Percentiles rank a stretch among this genome's conserved stretches.
These are phyloP conservation scores for Perithous albicinctus DNA, from an alignment of 2,888 invertebrate species.

Conservation along the genomic window DNA sequence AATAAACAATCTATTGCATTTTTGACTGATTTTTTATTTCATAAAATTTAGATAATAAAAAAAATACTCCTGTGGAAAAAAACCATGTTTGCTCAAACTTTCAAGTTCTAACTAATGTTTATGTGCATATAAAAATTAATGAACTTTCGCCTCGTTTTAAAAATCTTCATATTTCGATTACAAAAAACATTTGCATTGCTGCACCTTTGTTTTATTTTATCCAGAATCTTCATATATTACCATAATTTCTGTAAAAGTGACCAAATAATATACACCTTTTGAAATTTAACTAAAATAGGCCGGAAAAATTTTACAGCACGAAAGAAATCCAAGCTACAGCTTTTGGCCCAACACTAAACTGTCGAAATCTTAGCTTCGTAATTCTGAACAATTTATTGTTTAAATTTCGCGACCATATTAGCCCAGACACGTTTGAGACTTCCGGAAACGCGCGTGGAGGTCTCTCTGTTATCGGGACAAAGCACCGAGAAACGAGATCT, in stretches of 20 bases:
- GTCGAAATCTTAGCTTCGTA: not conserved
- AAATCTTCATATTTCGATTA: not conserved
- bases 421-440: slow-evolving; percentile 40
- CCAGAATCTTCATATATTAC: not conserved
- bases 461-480: slow-evolving; percentile 23
- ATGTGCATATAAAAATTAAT: not conserved
- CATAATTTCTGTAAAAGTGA: not conserved
- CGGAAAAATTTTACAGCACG: not conserved
- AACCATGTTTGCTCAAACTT: not conserved
- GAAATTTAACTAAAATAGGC: not conserved
- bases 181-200: not conserved
- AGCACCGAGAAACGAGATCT: slow-evolving; percentile 9
- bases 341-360: not conserved
- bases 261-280: not conserved
- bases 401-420: not conserved
- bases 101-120: not conserved
- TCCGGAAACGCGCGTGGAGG: slow-evolving; percentile 45
- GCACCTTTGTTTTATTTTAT: not conserved
- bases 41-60: not conserved
- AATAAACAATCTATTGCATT: not conserved
- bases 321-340: not conserved
- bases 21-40: not conserved
- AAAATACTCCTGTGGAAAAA: not conserved
- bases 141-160: not conserved
- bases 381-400: not conserved